Percentiles rank a stretch among this genome's conserved stretches.
These are phyloP conservation scores for Eupithecia dodoneata DNA, from an alignment of 2,888 invertebrate genomes.

Conservation along the genomic window DNA sequence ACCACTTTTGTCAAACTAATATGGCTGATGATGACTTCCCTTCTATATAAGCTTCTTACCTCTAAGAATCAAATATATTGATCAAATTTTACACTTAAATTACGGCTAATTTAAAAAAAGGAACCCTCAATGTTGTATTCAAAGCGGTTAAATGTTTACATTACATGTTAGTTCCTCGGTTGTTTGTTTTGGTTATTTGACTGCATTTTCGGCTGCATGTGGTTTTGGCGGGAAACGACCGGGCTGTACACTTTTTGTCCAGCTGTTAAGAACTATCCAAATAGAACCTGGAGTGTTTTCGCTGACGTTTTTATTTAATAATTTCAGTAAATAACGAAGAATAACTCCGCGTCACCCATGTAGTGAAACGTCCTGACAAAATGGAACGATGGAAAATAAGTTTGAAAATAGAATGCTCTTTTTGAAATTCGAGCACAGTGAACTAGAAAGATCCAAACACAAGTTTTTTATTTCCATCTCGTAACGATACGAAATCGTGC, in stretches of 20 bases:
- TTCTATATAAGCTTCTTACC: too few species aligned
- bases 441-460: constrained; percentile 36
- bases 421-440: constrained; percentile 46
- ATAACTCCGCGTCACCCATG: background rate
- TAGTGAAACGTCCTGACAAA: constrained; percentile 22
- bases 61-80: too few species aligned
- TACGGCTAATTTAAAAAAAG: background rate
- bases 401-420: constrained; percentile 7
- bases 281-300: constrained; percentile 60
- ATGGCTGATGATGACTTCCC: background rate
- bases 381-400: constrained; percentile 1
- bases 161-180: constrained; percentile 66
- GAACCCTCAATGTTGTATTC: constrained; percentile 18
- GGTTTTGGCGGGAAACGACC: constrained; percentile 68
- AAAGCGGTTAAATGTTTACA: constrained; percentile 65
- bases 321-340: constrained; percentile 36
- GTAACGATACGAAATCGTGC: constrained; percentile 51
- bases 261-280: constrained; percentile 68
- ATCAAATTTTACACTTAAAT: too few species aligned
- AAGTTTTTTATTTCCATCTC: constrained; percentile 47
- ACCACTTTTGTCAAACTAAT: background rate
- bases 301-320: constrained; percentile 48
- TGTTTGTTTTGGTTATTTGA: constrained; percentile 74
- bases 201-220: constrained; percentile 68
- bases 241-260: constrained; percentile 64